phyloP scores from a whole-genome alignment of 2,888 invertebrate species.

The Liposcelis brunnea region DNA sequence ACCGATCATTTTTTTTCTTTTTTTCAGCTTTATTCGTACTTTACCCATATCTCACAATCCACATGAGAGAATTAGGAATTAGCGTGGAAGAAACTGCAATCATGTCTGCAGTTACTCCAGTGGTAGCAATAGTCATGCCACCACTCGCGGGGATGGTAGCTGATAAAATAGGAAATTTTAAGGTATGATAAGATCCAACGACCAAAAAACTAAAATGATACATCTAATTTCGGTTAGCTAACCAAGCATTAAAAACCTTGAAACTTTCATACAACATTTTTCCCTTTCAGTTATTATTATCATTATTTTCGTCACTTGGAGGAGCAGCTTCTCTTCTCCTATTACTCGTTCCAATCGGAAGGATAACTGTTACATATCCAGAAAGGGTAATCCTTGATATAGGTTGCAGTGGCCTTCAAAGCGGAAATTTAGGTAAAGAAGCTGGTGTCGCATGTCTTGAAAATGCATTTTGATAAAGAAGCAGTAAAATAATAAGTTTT shows the following conservation, averaged over 20 bases:
- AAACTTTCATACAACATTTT: slow-evolving; percentile 1
- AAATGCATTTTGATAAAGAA: too few relatives aligned
- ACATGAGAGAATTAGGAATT: slow-evolving; percentile 62
- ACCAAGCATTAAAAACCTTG: not conserved
- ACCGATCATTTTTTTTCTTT: too few relatives aligned
- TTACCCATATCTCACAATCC: slow-evolving; percentile 63
- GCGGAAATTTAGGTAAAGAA: slow-evolving; percentile 4
- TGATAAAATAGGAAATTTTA: slow-evolving; percentile 65
- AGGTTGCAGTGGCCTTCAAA: slow-evolving; percentile 26
- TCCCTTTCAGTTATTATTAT: slow-evolving; percentile 40
- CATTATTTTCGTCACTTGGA: slow-evolving; percentile 46
- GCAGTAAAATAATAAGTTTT: too few relatives aligned
- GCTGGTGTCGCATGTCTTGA: too few relatives aligned
- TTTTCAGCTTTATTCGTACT: slow-evolving; percentile 50
- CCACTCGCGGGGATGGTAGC: slow-evolving; percentile 58
- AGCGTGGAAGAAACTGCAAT: slow-evolving; percentile 64
- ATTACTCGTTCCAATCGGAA: slow-evolving; percentile 50
- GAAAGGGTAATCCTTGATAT: slow-evolving; percentile 39
- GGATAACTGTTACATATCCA: slow-evolving; percentile 47
- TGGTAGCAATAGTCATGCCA: slow-evolving; percentile 59
- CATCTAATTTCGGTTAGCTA: slow-evolving; percentile 1
- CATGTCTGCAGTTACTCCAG: slow-evolving; percentile 60
- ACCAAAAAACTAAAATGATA: not conserved
- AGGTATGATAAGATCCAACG: slow-evolving; percentile 28
- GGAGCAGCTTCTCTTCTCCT: slow-evolving; percentile 48